Evolutionary conservation across 2,113 vertebrate species (phyloP), one percentile per base, ranked within the genome.

Genomic region (Pollimyrus isidori): DNA sequence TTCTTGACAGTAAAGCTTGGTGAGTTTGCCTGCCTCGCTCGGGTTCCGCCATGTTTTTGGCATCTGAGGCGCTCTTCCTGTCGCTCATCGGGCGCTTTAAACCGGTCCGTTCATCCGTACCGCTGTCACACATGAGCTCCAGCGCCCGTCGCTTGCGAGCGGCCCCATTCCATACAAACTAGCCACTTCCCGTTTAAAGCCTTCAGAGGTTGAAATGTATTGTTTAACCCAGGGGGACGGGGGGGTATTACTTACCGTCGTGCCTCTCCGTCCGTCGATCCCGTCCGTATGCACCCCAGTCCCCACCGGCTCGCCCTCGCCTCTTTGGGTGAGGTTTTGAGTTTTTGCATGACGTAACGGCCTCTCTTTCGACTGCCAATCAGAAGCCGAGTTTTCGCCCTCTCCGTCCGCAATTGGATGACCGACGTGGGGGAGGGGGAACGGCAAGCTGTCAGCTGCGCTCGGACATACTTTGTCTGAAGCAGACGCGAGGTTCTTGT

Each of bases 311-410:
- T 88, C 80, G 76, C 87, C 39, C 82, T 86, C 87, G 73, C 73
- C 53, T 62, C 35, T 76, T 76, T 84, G 90, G 90, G 90, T 86
- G 90, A 88, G 90, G 90, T 90, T 88, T 65, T 50, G 87, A 88
- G 87, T 88, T 90, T 90, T 46, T 69, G 87, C 87, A 48, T 90
- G 90, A 90, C 90, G 90, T 90, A 35, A 82, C 90, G 88, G 90
- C 90, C 90, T 90, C 90, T 82, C 42, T 90, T 90, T 90, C 86
- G 56, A 15, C 50, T 35, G 11, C 84, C 85, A 80, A 58, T 89
- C 84, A 87, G 48, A 53, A 45, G 85, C 45, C 62, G 85, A 87
- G 30, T 87, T 45, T 80, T 48, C 85, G 50, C 19, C 35, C 82
- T 35, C 80, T 52, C 52, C 23, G 53, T 82, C 42, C 42, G 49